A percentile compares a stretch with the other conserved stretches of the same genome.
Evolutionary conservation across 2,113 vertebrate species (phyloP).

Genomic region (Setophaga coronata): DNA sequence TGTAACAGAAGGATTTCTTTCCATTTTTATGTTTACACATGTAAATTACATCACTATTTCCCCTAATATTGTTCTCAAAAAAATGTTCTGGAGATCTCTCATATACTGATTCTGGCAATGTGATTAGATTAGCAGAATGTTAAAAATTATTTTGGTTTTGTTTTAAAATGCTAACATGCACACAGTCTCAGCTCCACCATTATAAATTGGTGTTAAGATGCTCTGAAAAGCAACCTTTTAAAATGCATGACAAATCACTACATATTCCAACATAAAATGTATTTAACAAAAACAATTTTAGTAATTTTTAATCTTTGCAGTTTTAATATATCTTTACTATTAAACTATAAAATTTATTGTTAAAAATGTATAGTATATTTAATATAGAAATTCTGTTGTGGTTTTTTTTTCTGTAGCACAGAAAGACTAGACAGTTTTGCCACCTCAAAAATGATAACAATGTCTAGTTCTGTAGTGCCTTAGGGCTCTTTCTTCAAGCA

Average conservation of each 20-base stretch:
- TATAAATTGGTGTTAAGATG: not conserved
- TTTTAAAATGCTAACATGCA: not conserved
- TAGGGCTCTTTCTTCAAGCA: constrained; percentile 37
- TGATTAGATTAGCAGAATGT: not conserved
- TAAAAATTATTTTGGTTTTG: not conserved
- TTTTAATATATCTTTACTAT: not conserved
- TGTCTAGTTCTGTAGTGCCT: constrained; percentile 35
- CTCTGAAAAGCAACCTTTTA: not conserved
- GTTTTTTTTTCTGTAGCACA: not conserved
- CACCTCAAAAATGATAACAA: not conserved
- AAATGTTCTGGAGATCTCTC: not conserved
- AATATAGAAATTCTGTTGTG: not conserved
- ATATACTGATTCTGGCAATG: not conserved
- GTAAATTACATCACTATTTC: not conserved
- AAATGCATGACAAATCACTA: not conserved
- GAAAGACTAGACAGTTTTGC: constrained; percentile 7
- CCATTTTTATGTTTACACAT: not conserved
- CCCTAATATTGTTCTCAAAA: not conserved
- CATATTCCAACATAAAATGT: not conserved
- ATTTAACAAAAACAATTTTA: accelerated
- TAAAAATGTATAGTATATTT: not conserved
- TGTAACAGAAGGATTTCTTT: not conserved
- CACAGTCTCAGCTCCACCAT: not conserved
- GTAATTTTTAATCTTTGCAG: not conserved
- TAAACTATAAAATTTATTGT: not conserved